These are phyloP conservation scores for Camelus dromedarius DNA, from an alignment of 2,113 vertebrate genomes.

Conservation along the genomic window DNA sequence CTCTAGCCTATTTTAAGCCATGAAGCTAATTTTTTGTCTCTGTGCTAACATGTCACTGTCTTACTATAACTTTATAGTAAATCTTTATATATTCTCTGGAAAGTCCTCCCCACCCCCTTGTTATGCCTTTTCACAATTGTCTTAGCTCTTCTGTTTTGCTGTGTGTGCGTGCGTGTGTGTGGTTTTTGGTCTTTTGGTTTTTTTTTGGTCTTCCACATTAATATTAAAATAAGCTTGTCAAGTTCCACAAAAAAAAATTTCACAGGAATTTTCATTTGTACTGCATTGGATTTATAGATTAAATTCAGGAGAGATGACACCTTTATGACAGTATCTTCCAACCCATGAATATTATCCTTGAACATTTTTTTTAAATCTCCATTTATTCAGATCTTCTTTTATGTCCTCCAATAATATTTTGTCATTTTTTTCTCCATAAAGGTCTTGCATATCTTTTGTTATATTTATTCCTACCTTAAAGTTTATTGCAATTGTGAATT, in stretches of 20 bases:
- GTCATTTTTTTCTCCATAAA: conserved; percentile 61
- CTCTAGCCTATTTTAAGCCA: neutral
- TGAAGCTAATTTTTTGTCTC: neutral
- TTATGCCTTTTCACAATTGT: neutral
- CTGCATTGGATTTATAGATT: conserved; percentile 55
- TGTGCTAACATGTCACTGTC: neutral
- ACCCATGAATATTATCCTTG: conserved; percentile 36
- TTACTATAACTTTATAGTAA: neutral
- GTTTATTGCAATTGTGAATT: conserved; percentile 16
- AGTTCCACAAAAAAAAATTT: neutral
- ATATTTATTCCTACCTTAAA: conserved; percentile 56
- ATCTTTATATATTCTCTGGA: neutral
- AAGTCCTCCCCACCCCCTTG: neutral
- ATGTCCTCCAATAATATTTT: conserved; percentile 56
- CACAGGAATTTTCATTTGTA: conserved; percentile 61
- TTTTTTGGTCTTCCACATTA: conserved; percentile 22
- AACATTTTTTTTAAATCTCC: conserved; percentile 37
- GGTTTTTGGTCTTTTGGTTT: too few relatives aligned
- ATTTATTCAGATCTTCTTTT: conserved; percentile 68
- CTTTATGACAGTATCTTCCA: conserved; percentile 51
- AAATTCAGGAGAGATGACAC: conserved; percentile 61
- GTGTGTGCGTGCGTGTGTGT: too few relatives aligned
- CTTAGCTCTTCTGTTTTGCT: neutral
- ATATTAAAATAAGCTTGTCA: conserved; percentile 59
- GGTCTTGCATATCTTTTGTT: conserved; percentile 10